These are phyloP conservation scores for Elgaria multicarinata DNA, from an alignment of 2,113 vertebrate genomes.

Conservation along the genomic window DNA sequence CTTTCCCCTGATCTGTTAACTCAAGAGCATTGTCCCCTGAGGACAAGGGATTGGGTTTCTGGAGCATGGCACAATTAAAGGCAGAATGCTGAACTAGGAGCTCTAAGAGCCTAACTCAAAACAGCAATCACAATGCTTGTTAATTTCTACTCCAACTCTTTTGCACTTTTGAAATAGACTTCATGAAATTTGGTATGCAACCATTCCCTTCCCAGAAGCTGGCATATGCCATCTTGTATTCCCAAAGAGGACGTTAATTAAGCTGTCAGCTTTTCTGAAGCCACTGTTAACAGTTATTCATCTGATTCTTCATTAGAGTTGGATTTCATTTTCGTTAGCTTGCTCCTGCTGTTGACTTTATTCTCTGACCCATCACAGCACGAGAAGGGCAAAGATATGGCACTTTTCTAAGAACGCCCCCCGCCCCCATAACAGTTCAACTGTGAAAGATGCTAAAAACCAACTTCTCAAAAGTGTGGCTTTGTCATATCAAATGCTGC, in stretches of 20 bases:
- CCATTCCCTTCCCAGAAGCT: conserved; percentile 50
- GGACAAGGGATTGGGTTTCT: no score
- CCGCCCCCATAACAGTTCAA: conserved; percentile 40
- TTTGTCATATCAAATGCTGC: neutral
- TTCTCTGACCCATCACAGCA: conserved; percentile 63
- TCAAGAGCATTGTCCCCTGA: no score
- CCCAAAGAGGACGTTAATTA: conserved; percentile 71
- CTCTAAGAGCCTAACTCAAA: neutral
- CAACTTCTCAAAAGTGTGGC: conserved; percentile 48
- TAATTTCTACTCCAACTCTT: conserved; percentile 39
- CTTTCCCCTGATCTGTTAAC: no score
- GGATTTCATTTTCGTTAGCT: conserved; percentile 69
- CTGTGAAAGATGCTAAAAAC: conserved; percentile 34
- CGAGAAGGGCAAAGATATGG: conserved; percentile 51
- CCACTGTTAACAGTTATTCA: conserved; percentile 55
- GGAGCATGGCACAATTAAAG: neutral
- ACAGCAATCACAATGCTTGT: neutral
- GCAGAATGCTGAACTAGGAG: neutral
- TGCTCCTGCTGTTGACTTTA: conserved; percentile 56
- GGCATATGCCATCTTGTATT: conserved; percentile 55
- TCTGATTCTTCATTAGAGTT: conserved; percentile 66
- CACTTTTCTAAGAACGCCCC: conserved; percentile 38
- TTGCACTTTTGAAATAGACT: conserved; percentile 43
- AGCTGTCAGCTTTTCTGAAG: conserved; percentile 64
- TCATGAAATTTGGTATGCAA: conserved; percentile 56